These are phyloP conservation scores for Melitaea athalia DNA, from an alignment of 2,888 invertebrate species.

Conservation along the genomic window DNA sequence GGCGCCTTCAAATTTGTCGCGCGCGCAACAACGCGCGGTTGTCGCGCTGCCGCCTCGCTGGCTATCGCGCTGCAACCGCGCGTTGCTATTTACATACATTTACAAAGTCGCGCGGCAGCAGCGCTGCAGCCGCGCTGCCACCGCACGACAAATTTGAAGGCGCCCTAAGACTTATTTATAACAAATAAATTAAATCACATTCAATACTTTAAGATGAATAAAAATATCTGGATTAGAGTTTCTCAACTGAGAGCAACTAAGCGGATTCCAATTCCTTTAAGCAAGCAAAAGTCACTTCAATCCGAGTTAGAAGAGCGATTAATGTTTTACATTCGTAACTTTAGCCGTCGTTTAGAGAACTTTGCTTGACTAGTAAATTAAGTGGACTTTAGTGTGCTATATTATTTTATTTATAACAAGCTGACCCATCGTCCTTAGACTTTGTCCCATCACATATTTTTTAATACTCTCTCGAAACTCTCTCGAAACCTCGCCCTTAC, in stretches of 20 bases:
- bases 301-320: constrained; percentile 25
- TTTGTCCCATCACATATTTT: neutral
- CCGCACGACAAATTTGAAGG: too few relatives aligned
- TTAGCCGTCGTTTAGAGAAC: constrained; percentile 10
- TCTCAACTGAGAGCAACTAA: constrained; percentile 5
- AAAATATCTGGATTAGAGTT: neutral
- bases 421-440: neutral
- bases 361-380: constrained; percentile 14
- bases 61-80: too few relatives aligned
- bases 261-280: constrained; percentile 18
- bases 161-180: too few relatives aligned
- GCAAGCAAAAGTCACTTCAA: constrained; percentile 25
- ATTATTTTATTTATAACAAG: neutral
- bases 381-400: neutral
- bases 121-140: too few relatives aligned
- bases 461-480: too few relatives aligned
- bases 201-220: neutral
- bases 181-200: too few relatives aligned
- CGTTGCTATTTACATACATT: too few relatives aligned
- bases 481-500: too few relatives aligned
- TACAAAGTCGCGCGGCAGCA: too few relatives aligned
- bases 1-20: too few relatives aligned
- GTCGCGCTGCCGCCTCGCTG: too few relatives aligned
- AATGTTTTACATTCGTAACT: constrained; percentile 23
- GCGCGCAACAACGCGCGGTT: too few relatives aligned